Evolutionary conservation across 2,888 invertebrate genomes (phyloP).

Genomic region (Trisateles emortualis): DNA sequence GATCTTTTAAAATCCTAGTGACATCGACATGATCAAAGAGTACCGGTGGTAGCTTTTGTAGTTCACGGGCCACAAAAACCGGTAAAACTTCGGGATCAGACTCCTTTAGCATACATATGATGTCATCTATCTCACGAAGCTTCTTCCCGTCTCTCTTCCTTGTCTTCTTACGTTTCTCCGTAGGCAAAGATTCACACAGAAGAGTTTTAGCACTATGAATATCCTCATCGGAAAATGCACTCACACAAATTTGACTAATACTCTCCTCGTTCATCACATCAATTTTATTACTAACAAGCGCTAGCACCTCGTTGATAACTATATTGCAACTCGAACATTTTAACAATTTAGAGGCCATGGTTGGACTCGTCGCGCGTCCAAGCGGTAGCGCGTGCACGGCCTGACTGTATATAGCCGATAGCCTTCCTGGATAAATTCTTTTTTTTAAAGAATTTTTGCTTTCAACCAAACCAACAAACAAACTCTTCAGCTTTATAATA

Average conservation of each 20-base stretch:
- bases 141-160: conserved; percentile 9
- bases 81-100: conserved; percentile 1
- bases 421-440: too few relatives aligned
- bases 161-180: conserved; percentile 3
- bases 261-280: neutral
- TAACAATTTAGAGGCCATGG: too few relatives aligned
- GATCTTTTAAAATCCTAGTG: conserved; percentile 3
- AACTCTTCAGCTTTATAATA: too few relatives aligned
- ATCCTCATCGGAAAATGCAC: conserved; percentile 10
- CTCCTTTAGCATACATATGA: conserved; percentile 10
- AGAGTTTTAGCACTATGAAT: conserved; percentile 9
- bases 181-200: conserved; percentile 5
- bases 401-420: too few relatives aligned
- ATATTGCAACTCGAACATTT: neutral
- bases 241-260: neutral
- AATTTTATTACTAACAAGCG: neutral
- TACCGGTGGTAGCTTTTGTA: conserved; percentile 3
- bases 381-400: too few relatives aligned
- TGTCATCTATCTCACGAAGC: conserved; percentile 13
- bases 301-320: neutral
- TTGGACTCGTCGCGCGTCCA: too few relatives aligned
- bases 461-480: too few relatives aligned
- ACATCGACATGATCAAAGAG: conserved; percentile 2
- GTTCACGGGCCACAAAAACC: conserved; percentile 3
- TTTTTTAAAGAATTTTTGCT: too few relatives aligned